These are phyloP conservation scores for Cheirogaleus major DNA, from an alignment of 2,797 vertebrate species.

Conservation along the genomic window DNA sequence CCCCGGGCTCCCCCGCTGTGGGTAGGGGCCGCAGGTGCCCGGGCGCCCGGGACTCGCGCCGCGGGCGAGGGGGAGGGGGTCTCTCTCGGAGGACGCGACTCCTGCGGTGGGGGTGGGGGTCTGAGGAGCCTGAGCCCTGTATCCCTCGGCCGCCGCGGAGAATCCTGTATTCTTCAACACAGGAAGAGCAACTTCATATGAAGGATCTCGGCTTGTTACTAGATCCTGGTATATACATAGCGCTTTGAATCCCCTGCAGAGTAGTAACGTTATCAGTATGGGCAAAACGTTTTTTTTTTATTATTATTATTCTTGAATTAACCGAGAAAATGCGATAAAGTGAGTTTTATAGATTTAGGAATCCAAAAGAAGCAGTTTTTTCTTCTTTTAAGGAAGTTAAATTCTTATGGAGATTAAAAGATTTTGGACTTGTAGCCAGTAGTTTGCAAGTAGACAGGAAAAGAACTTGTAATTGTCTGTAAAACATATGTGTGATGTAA, in stretches of 20 bases:
- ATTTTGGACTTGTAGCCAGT: background rate
- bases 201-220: background rate
- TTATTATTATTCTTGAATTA: background rate
- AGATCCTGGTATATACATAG: background rate
- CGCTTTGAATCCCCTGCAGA: background rate
- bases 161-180: background rate
- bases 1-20: background rate
- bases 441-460: background rate
- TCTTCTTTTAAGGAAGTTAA: background rate
- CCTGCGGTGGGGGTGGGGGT: background rate
- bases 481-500: background rate
- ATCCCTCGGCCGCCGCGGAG: background rate
- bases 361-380: background rate
- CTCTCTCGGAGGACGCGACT: background rate
- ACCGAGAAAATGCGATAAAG: background rate
- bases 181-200: background rate
- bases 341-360: background rate
- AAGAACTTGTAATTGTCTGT: background rate
- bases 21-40: conserved; percentile 60
- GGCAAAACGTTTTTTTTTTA: background rate
- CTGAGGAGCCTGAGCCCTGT: background rate
- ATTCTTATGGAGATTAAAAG: conserved; percentile 5
- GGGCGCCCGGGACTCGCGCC: background rate
- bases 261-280: background rate
- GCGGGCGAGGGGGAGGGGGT: background rate